Percentiles rank a stretch among this genome's conserved stretches.
phyloP scores from a whole-genome alignment of 1,140 invertebrate species.

The Caenorhabditis tropicalis region DNA sequence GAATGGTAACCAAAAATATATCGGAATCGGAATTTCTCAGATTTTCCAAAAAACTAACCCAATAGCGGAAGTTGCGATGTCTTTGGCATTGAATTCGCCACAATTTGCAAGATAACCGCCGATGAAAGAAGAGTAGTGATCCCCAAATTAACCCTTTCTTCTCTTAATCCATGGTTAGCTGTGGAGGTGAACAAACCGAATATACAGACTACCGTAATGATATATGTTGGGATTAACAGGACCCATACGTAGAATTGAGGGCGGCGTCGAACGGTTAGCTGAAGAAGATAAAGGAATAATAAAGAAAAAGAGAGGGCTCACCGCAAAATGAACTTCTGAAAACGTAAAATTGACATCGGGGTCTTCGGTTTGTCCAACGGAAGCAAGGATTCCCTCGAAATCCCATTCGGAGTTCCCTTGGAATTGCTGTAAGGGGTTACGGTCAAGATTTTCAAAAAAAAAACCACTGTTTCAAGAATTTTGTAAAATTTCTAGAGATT shows the following conservation, averaged over 20 bases:
- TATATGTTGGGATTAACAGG: slow-evolving; percentile 45
- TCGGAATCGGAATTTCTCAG: too few relatives aligned
- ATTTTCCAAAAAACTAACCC: background rate
- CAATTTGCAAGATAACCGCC: slow-evolving; percentile 54
- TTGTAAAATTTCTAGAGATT: background rate
- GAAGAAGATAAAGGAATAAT: background rate
- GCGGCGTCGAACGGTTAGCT: slow-evolving; percentile 19
- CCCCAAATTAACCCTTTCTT: slow-evolving; percentile 53
- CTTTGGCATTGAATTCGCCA: slow-evolving; percentile 53
- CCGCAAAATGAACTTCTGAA: slow-evolving; percentile 27
- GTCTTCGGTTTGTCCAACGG: background rate
- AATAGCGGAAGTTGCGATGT: slow-evolving; percentile 48
- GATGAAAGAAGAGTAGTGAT: slow-evolving; percentile 52
- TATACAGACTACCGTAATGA: slow-evolving; percentile 48
- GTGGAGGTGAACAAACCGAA: slow-evolving; percentile 52
- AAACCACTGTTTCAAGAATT: background rate
- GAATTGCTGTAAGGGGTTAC: slow-evolving; percentile 9
- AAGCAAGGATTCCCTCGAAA: slow-evolving; percentile 17
- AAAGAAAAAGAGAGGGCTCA: too few relatives aligned
- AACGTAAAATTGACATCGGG: slow-evolving; percentile 21
- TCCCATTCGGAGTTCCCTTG: slow-evolving; percentile 40
- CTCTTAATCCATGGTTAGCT: slow-evolving; percentile 50
- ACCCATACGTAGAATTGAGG: slow-evolving; percentile 56
- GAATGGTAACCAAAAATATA: too few relatives aligned
- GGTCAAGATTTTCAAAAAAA: too few relatives aligned